These are phyloP conservation scores for Polydrusus cervinus DNA, from an alignment of 2,888 invertebrate species.

Conservation along the genomic window DNA sequence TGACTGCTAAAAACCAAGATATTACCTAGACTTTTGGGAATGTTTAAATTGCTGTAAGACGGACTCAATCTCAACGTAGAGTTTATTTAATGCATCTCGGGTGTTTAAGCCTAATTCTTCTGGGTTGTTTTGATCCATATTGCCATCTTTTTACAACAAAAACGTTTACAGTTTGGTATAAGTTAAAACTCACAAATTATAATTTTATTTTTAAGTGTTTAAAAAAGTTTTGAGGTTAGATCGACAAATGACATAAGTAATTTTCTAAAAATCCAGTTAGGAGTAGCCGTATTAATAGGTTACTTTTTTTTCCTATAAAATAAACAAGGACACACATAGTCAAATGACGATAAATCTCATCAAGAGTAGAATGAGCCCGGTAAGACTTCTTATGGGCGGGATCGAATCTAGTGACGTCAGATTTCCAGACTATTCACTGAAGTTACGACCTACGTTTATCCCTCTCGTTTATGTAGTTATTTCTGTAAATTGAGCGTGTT, in stretches of 20 bases:
- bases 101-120: constrained; percentile 77
- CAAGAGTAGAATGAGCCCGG: too few relatives aligned
- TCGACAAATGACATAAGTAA: constrained; percentile 3
- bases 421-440: too few relatives aligned
- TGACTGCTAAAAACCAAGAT: constrained; percentile 19
- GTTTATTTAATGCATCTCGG: constrained; percentile 78
- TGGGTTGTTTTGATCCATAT: constrained; percentile 60
- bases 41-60: constrained; percentile 78
- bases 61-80: constrained; percentile 81
- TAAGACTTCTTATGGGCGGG: too few relatives aligned
- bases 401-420: too few relatives aligned
- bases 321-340: background rate
- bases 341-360: background rate
- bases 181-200: background rate
- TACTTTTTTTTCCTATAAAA: background rate
- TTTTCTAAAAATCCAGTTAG: background rate
- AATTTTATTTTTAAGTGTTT: background rate
- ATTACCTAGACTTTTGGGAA: constrained; percentile 67
- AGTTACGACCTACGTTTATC: too few relatives aligned
- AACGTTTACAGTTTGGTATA: background rate
- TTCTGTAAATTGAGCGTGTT: too few relatives aligned
- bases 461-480: too few relatives aligned
- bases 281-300: background rate
- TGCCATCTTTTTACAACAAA: constrained; percentile 46
- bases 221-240: constrained; percentile 14